Evolutionary conservation across 1,140 invertebrate species (phyloP).

Genomic region (Pomacea maculata): DNA sequence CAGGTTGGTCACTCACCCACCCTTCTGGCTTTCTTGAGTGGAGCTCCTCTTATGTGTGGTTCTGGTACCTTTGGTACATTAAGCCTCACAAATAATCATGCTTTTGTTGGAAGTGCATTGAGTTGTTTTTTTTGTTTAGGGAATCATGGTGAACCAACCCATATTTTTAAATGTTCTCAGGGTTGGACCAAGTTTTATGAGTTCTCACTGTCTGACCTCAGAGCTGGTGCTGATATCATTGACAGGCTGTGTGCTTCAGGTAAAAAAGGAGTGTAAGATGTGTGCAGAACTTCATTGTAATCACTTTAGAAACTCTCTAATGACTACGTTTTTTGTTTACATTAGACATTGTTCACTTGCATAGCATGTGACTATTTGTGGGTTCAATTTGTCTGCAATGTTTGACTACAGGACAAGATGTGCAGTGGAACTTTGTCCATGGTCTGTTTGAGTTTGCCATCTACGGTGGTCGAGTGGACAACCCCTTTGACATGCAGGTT

Average conservation of each 20-base stretch:
- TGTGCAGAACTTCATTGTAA: too few relatives aligned
- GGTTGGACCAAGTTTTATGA: slow-evolving; percentile 92
- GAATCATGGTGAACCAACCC: too few relatives aligned
- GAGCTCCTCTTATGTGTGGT: too few relatives aligned
- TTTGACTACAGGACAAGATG: slow-evolving; percentile 44
- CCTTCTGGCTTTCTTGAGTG: too few relatives aligned
- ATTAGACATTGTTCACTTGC: too few relatives aligned
- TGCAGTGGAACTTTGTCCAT: slow-evolving; percentile 81
- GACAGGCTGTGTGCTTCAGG: slow-evolving; percentile 68
- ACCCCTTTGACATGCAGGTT: slow-evolving; percentile 79
- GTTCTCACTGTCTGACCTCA: slow-evolving; percentile 85
- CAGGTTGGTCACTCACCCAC: slow-evolving; percentile 65
- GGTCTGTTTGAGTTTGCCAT: slow-evolving; percentile 84
- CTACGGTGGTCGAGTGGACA: slow-evolving; percentile 89
- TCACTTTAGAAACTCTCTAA: too few relatives aligned
- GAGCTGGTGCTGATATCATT: slow-evolving; percentile 79
- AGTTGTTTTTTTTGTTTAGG: too few relatives aligned
- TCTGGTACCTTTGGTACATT: too few relatives aligned
- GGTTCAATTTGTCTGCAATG: background rate
- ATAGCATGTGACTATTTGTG: too few relatives aligned
- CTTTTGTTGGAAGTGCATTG: too few relatives aligned
- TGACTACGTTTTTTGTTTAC: too few relatives aligned
- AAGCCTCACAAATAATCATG: too few relatives aligned
- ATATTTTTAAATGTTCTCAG: slow-evolving; percentile 40
- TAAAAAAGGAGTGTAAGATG: slow-evolving; percentile 30